Conservation (phyloP, 2,113 vertebrate species). For the Isurus oxyrinchus region DNA sequence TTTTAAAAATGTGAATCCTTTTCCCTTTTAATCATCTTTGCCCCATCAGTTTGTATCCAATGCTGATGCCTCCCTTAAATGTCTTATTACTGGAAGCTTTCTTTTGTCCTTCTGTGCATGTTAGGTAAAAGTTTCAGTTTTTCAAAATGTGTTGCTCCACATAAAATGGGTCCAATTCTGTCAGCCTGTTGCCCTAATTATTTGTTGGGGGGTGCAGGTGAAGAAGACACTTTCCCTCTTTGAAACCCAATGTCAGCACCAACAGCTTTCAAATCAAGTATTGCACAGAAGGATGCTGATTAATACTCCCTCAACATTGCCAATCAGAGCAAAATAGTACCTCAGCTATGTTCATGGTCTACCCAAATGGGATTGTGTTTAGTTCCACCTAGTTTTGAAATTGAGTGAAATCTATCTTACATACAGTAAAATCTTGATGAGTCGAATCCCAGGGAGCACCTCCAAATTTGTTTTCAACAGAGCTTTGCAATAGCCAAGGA, state of each 20-base stretch:
- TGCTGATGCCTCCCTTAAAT: neutral
- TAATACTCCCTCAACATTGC: neutral
- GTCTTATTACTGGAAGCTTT: neutral
- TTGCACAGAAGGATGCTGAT: neutral
- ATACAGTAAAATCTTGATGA: neutral
- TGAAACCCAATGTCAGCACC: neutral
- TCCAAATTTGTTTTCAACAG: no score
- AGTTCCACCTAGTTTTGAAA: neutral
- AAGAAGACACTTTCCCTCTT: neutral
- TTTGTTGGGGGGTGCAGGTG: neutral
- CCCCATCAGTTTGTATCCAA: neutral
- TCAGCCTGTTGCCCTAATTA: neutral
- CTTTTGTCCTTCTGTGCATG: neutral
- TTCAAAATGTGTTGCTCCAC: neutral
- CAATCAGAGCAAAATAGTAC: neutral
- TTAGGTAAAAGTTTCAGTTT: neutral
- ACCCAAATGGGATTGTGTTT: neutral
- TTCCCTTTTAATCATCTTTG: neutral
- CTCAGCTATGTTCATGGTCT: neutral
- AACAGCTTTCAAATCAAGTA: neutral
- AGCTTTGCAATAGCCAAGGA: no score
- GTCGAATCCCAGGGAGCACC: no score
- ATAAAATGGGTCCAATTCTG: neutral
- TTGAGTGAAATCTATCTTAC: neutral
- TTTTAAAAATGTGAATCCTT: neutral